Evolutionary conservation across 2,113 vertebrate species (phyloP), one percentile per base, ranked within the genome.

Genomic region (Sapajus apella): DNA sequence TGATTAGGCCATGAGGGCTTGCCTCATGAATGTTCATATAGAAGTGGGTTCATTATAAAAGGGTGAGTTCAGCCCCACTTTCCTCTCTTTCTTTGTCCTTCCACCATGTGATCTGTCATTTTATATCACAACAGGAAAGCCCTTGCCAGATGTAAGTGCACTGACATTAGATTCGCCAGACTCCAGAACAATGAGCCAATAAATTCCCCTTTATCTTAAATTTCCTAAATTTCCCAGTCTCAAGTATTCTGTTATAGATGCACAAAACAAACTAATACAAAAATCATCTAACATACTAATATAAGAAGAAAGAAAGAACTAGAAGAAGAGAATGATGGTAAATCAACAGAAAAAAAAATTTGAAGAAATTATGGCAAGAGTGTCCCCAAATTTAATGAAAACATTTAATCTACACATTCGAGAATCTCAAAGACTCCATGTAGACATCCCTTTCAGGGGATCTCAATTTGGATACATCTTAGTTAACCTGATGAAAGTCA

Each of bases 111-210:
- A 70, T 37, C 55, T 27, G 18, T 8, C 20, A 45, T 25, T 0
- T n/a, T 52, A 52, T 3, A 14, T 79, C 16, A 10, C 43, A n/a
- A 25, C 8, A 79, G 18, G 58, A 21, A 52, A 14, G 16, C 32
- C 25, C 0, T 52, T 25, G 43, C 1, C 3, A 47, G 10, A 32
- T 43, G 17, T 4, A 0, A 6, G 13, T 47, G 7, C 37, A 37
- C 18, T 66, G 27, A 55, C 43, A 66, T 8, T 14, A 1, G 30
- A 66, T 1, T 27, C 18, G 2, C 1, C 9, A n/a, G 14, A 27
- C 30, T 68, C n/a, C 50, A 70, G 30, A 58, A n/a, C 50, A 37
- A 20, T n/a, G 4, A n/a, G 0, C 3, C 37, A 68, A 56, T 27
- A 27, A 1, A 56, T 58, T 72, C 72, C 5, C n/a, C 3, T 12